Conservation (phyloP, 1,140 invertebrate species). For the Sarcophaga peregrina region DNA sequence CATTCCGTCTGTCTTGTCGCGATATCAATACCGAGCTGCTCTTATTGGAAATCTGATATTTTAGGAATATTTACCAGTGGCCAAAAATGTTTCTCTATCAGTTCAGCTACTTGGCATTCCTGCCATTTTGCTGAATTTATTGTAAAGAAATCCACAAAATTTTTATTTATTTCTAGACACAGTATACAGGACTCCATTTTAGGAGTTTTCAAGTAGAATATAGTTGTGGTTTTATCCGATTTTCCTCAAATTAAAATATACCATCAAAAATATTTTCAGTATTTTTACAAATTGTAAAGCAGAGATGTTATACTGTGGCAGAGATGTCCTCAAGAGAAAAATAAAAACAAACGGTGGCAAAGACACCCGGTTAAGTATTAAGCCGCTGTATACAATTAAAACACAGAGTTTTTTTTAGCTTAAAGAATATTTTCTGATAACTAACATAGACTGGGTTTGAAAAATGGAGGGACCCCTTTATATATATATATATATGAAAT, state of each 20-base stretch:
- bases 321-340: background rate
- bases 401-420: background rate
- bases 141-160: background rate
- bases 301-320: no score
- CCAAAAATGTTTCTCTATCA: slow-evolving; percentile 25
- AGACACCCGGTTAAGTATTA: slow-evolving; percentile 1
- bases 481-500: no score
- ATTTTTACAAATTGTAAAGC: no score
- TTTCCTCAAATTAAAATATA: background rate
- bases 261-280: background rate
- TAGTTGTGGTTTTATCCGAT: background rate
- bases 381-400: slow-evolving; percentile 49
- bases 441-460: no score
- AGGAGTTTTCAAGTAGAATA: background rate
- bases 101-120: background rate
- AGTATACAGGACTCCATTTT: slow-evolving; percentile 2
- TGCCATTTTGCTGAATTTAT: slow-evolving; percentile 17
- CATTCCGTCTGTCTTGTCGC: no score
- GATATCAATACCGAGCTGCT: background rate
- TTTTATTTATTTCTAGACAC: slow-evolving; percentile 2
- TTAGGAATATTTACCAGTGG: background rate
- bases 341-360: background rate
- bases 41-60: background rate
- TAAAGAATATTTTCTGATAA: background rate
- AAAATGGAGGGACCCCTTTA: no score